Conservation (phyloP, 2,113 vertebrate species). For the Laterallus jamaicensis region DNA sequence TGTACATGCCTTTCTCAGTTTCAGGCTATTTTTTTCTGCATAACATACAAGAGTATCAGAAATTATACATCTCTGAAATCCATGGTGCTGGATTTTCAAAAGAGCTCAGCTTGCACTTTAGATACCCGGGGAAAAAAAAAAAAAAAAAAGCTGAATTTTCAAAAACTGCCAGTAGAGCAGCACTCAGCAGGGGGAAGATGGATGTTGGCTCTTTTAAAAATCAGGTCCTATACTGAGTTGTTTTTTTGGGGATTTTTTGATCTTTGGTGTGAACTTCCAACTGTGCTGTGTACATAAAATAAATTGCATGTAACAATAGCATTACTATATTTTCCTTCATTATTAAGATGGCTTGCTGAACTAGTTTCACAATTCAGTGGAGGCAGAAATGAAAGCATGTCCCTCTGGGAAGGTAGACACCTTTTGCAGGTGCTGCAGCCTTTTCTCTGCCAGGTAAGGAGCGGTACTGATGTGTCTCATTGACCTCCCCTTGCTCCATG, state of each 20-base stretch:
- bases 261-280: constrained; percentile 40
- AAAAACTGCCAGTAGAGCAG: neutral
- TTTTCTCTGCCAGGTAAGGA: neutral
- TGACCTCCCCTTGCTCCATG: neutral
- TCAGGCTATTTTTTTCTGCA: neutral
- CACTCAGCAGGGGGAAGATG: constrained; percentile 15
- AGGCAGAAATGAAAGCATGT: constrained; percentile 26
- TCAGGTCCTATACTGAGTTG: neutral
- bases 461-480: neutral
- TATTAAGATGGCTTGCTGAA: constrained; percentile 51
- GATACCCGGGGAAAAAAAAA: neutral
- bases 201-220: constrained; percentile 45
- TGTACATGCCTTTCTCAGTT: neutral
- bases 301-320: constrained; percentile 41
- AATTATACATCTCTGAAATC: neutral
- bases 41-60: neutral
- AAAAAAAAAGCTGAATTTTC: constrained; percentile 8
- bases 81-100: neutral
- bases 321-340: constrained; percentile 27
- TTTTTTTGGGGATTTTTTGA: neutral
- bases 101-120: constrained; percentile 30
- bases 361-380: constrained; percentile 39
- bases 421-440: neutral
- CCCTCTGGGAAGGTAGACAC: neutral
- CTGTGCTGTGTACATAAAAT: constrained; percentile 54